A percentile compares a stretch with the other conserved stretches of the same genome.
phyloP scores from a whole-genome alignment of 2,888 invertebrate species.

The Zygothrica quintamaculata region DNA sequence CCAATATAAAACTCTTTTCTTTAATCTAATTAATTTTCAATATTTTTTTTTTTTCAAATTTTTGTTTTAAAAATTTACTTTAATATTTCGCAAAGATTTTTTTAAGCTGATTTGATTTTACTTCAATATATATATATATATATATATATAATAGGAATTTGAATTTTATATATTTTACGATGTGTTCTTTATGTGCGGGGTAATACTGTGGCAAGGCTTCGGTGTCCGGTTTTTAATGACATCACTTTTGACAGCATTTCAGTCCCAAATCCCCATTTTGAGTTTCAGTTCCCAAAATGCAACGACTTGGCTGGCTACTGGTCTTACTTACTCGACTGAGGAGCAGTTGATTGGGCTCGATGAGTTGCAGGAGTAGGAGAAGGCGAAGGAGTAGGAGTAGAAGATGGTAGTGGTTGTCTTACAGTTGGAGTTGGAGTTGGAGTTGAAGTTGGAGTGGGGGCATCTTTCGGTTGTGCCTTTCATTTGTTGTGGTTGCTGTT shows the following conservation, averaged over 20 bases:
- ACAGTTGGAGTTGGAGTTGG: too few species aligned
- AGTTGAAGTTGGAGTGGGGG: background rate
- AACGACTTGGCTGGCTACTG: constrained; percentile 73
- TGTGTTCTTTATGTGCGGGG: constrained; percentile 6
- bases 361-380: constrained; percentile 1
- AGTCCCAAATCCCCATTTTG: constrained; percentile 44
- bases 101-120: background rate
- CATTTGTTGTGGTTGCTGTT: constrained; percentile 41
- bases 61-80: background rate
- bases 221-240: background rate
- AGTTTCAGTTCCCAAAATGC: constrained; percentile 34
- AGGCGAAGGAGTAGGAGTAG: background rate
- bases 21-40: too few species aligned
- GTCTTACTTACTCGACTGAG: constrained; percentile 62
- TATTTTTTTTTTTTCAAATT: background rate
- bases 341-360: constrained; percentile 32
- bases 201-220: constrained; percentile 6
- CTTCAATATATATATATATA: background rate
- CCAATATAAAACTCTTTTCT: too few species aligned
- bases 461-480: constrained; percentile 43
- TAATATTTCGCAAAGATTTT: background rate
- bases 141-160: background rate
- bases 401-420: too few species aligned
- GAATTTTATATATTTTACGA: background rate
- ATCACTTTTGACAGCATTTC: constrained; percentile 31